Conservation (phyloP, 2,888 invertebrate genomes). For the Hanleya hanleyi region DNA sequence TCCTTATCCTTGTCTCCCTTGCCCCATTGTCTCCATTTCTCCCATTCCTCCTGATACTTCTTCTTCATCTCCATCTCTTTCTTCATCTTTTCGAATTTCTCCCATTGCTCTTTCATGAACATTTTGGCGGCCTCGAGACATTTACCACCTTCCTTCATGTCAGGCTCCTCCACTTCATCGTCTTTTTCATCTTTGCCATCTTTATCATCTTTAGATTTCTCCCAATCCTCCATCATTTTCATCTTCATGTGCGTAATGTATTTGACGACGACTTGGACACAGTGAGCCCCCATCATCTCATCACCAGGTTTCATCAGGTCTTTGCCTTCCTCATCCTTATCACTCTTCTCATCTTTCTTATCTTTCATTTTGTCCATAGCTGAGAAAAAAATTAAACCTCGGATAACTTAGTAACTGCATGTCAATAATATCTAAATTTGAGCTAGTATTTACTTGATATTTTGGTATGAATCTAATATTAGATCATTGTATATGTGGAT, state of each 20-base stretch:
- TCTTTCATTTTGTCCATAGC: constrained; percentile 1
- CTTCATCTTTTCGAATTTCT: not conserved
- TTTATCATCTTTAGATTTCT: too few species aligned
- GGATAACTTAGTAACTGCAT: too few species aligned
- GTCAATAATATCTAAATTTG: too few species aligned
- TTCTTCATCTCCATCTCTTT: not conserved
- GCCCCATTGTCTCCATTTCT: not conserved
- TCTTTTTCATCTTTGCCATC: not conserved
- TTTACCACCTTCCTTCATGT: not conserved
- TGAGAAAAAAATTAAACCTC: too few species aligned
- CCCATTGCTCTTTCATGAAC: constrained; percentile 1
- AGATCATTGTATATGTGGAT: too few species aligned
- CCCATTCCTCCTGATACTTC: not conserved
- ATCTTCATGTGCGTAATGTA: not conserved
- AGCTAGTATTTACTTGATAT: too few species aligned
- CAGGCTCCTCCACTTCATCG: not conserved
- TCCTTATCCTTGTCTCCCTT: not conserved
- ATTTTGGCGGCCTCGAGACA: not conserved
- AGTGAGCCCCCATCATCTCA: not conserved
- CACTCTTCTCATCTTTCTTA: not conserved
- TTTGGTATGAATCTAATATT: too few species aligned
- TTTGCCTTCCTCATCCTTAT: too few species aligned
- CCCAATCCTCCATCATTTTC: constrained; percentile 4
- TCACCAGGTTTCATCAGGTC: constrained; percentile 4
- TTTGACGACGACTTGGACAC: not conserved